These are phyloP conservation scores for Chironomus riparius DNA, from an alignment of 2,888 invertebrate species.

Conservation along the genomic window DNA sequence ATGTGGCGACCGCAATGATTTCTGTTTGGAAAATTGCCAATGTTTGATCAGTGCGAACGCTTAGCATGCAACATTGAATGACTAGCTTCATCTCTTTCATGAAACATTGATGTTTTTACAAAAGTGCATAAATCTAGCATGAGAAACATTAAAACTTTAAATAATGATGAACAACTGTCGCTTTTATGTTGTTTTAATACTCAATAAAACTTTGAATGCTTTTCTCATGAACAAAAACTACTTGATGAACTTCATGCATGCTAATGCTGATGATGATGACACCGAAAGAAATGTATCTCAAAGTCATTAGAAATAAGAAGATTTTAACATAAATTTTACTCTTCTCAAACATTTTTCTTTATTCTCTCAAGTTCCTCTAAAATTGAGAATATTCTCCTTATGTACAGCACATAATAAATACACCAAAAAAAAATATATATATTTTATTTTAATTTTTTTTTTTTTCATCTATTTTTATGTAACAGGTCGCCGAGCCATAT, in stretches of 20 bases:
- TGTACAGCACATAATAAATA: too few relatives aligned
- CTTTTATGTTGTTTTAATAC: constrained; percentile 3
- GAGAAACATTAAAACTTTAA: not conserved
- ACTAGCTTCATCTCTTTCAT: too few relatives aligned
- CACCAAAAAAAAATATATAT: too few relatives aligned
- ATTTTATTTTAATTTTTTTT: constrained; percentile 30
- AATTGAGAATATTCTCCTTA: too few relatives aligned
- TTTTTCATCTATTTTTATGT: constrained; percentile 35
- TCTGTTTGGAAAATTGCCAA: not conserved
- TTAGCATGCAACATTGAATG: not conserved
- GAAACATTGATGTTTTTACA: too few relatives aligned
- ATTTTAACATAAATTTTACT: not conserved
- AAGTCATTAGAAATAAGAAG: not conserved
- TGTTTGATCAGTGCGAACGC: not conserved
- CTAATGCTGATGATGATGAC: too few relatives aligned
- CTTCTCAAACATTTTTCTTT: not conserved
- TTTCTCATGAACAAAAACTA: too few relatives aligned
- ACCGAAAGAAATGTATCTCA: too few relatives aligned
- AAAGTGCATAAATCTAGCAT: too few relatives aligned
- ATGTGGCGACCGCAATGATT: not conserved
- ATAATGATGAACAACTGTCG: constrained; percentile 17
- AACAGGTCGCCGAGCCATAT: constrained; percentile 57
- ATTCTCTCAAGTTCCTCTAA: not conserved
- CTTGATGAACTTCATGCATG: too few relatives aligned
- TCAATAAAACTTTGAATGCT: too few relatives aligned